A percentile compares a stretch with the other conserved stretches of the same genome.
These are phyloP conservation scores for Tychaedon coryphoeus DNA, from an alignment of 2,113 vertebrate species.

Conservation along the genomic window DNA sequence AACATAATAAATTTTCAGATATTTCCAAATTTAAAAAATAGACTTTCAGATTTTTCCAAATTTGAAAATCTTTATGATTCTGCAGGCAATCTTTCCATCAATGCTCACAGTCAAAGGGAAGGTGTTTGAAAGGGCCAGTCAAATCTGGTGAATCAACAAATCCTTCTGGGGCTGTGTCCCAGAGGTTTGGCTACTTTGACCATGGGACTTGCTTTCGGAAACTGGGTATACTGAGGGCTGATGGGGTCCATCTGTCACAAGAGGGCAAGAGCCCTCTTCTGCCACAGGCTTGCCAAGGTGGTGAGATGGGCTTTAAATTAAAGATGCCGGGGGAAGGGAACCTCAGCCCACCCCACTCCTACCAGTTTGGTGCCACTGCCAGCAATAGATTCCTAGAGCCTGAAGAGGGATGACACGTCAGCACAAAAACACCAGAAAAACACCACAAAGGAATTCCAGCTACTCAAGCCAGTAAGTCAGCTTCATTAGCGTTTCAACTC, in stretches of 20 bases:
- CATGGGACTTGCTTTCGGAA: neutral
- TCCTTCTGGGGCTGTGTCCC: neutral
- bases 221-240: neutral
- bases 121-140: neutral
- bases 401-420: neutral
- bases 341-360: neutral
- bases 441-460: neutral
- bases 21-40: slow-evolving; percentile 5
- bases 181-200: neutral
- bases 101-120: neutral
- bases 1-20: slow-evolving; percentile 6
- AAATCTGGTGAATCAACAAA: neutral
- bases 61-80: neutral
- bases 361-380: neutral
- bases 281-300: neutral
- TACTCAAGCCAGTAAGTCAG: neutral
- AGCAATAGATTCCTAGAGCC: neutral
- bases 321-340: neutral
- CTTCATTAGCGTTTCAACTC: neutral
- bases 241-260: neutral
- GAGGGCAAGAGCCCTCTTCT: neutral
- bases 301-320: neutral
- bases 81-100: neutral
- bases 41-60: slow-evolving; percentile 19
- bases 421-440: neutral